Percentiles rank a stretch among this genome's conserved stretches.
These are phyloP conservation scores for Tragulus kanchil DNA, from an alignment of 2,113 vertebrate genomes.

Conservation along the genomic window DNA sequence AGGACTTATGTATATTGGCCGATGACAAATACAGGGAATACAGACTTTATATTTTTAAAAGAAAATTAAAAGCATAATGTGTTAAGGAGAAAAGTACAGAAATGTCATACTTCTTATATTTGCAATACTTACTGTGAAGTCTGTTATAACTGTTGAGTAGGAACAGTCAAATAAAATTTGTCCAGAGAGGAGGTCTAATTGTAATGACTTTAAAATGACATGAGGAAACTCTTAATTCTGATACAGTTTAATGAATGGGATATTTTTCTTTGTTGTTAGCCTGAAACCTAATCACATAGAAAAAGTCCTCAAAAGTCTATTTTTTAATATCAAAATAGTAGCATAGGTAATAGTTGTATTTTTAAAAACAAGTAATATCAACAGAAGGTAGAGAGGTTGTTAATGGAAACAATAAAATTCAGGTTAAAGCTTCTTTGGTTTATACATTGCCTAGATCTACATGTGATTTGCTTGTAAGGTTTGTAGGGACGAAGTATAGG, in stretches of 20 bases:
- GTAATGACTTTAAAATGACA: conserved; percentile 5
- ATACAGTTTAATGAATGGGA: conserved; percentile 12
- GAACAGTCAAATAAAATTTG: conserved; percentile 57
- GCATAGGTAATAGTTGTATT: conserved; percentile 1
- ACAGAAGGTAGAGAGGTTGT: background rate
- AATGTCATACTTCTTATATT: conserved; percentile 17
- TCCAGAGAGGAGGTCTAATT: background rate
- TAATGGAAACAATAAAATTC: background rate
- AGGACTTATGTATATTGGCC: background rate
- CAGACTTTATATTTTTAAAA: background rate
- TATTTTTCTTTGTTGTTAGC: conserved; percentile 10
- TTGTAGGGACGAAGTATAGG: conserved; percentile 6
- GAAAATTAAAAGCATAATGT: conserved; percentile 14
- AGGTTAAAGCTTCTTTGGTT: background rate
- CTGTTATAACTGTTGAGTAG: background rate
- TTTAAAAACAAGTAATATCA: background rate
- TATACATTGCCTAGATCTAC: background rate
- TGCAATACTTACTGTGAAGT: background rate
- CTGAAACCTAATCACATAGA: background rate
- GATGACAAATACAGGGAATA: conserved; percentile 21
- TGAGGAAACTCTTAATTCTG: background rate
- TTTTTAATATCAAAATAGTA: conserved; percentile 39
- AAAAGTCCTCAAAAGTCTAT: background rate
- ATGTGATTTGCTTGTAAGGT: background rate
- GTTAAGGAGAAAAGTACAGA: background rate